Conservation (phyloP, 2,797 vertebrate genomes). For the Notolepis coatsorum region DNA sequence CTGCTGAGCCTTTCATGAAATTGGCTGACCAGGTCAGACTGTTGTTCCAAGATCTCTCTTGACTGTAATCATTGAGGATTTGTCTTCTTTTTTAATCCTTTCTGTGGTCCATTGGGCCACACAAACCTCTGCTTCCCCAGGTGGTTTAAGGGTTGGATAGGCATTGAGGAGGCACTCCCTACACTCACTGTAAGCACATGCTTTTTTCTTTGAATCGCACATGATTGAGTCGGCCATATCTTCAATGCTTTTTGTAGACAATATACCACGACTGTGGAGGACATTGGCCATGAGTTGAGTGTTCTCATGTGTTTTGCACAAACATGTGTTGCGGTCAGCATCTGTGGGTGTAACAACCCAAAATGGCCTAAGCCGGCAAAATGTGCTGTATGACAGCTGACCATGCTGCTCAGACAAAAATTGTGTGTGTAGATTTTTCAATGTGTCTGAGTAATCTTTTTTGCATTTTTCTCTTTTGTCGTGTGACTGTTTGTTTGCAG, state of each 20-base stretch:
- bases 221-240: background rate
- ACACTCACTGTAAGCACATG: conserved; percentile 13
- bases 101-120: conserved; percentile 3
- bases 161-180: background rate
- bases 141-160: background rate
- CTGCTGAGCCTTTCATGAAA: conserved; percentile 4
- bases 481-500: background rate
- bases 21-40: background rate
- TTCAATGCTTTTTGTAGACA: background rate
- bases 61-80: background rate
- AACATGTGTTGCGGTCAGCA: background rate
- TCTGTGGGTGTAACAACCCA: background rate
- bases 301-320: background rate
- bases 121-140: background rate
- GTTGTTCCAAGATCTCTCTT: background rate
- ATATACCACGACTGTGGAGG: background rate
- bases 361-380: no score
- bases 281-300: background rate
- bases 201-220: background rate
- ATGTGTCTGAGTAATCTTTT: conserved; percentile 1
- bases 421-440: no score
- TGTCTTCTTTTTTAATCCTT: background rate
- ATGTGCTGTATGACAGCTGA: background rate
- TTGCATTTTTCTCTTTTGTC: conserved; percentile 1
- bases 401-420: background rate